Base-by-base conservation (phyloP, 2,797 vertebrate genomes). In the Crocidura indochinensis region DNA sequence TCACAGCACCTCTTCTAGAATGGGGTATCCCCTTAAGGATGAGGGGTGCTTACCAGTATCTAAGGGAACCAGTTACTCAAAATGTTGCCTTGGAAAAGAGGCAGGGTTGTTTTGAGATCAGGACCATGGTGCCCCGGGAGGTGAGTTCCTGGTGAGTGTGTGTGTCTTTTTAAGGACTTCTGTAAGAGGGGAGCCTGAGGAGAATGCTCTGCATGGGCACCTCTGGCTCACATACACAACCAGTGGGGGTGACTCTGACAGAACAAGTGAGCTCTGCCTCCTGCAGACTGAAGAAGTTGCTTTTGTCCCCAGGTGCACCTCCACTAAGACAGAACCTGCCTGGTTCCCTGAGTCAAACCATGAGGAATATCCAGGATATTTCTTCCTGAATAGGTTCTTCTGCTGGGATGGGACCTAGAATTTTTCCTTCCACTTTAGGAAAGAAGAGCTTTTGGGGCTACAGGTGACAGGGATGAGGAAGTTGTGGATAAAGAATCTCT, bases 401-500 rank as follows among this genome's bases (percentile, higher is more conserved):
- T 62, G 47, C 12, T 67, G 77, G 4, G 62, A 17, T 60, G 19
- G 56, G 56, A 20, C 20, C 46, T 24, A 6, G 0, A 0, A 6
- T 17, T 46, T 38, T 76, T 49, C 53, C 65, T 83, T 24, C 60
- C 20, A 22, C 9, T 2, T 9, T 10, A 27, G 64, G 64, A 10
- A 24, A 64, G 24, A 64, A 64, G 20, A 60, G 17, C 60, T 73
- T 2, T 17, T 53, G 14, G 19, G 62, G 38, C 46, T 56, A 20
- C 51, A 29, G 1, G 1, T 10, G 27, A 22, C 22, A 7, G 60
- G 8, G 20, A 10, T 68, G 29, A 22, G 14, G 8, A 38, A 26
- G 15, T 12, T 20, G 15, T 24, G 62, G 24, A 6, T 4, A 2
- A 4, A 38, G 3, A 10, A 26, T 46, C 10, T 69, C 0, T 0